Base-by-base conservation (phyloP, 2,113 vertebrate genomes). In the Gulo gulo region DNA sequence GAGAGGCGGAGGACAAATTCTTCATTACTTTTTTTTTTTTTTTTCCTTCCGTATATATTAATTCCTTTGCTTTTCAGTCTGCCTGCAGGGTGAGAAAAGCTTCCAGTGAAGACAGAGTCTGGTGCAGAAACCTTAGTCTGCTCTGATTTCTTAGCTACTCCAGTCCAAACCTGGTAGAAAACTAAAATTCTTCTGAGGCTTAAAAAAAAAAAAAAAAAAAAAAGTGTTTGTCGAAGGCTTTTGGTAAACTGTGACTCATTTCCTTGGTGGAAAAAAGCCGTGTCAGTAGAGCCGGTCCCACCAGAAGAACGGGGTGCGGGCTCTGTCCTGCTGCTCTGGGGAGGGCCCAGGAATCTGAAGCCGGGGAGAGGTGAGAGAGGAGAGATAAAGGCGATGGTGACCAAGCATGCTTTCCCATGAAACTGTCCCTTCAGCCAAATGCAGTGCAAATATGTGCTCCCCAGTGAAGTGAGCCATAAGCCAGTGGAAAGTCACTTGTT, bases 321-420 rank as follows among this genome's bases (percentile, higher is more conserved):
- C 52, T 80, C 61, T 1, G 36, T 24, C 8, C 23, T 15, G 13
- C 12, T n/a, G 61, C 45, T 31, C 11, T 2, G 21, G n/a, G 69
- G 36, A 52, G 50, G 65, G 26, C 11, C 47, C 8, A 18, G 18
- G 79, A 3, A 0, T 29, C 15, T 45, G 74, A 57, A 45, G 57
- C 36, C 0, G 0, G 45, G 1, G 39, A 21, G 2, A 7, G 6
- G 2, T 2, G 12, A 6, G 0, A 34, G 8, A 71, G 13, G 16
- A 45, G 2, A 86, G 87, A n/a, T 13, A 20, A 3, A 31, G 57
- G 20, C 26, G 2, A 34, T 0, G 16, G 50, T 23, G 23, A 81
- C 24, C 2, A 1, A 76, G 39, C 24, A n/a, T 24, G 0, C 10
- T 0, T 31, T 91, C 45, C 4, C 1, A 0, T 16, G 47, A 81